Conservation (phyloP, 2,888 invertebrate genomes). For the Dryocosmus kuriphilus region DNA sequence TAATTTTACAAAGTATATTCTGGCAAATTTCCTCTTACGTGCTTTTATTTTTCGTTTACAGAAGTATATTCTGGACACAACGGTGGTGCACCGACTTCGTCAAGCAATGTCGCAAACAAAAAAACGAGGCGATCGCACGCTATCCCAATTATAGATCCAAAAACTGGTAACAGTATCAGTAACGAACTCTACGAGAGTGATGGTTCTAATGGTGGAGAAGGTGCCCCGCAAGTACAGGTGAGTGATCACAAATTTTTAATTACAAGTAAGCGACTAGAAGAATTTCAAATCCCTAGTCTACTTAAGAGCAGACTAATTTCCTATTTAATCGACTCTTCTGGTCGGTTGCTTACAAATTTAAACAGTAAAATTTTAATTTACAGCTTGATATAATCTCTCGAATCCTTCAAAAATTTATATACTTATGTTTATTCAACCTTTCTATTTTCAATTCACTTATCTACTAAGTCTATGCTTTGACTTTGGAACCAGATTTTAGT, state of each 20-base stretch:
- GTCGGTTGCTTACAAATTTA: not conserved
- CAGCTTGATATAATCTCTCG: not conserved
- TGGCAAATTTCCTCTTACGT: too few relatives aligned
- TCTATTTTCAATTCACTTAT: not conserved
- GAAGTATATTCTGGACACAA: slow-evolving; percentile 71
- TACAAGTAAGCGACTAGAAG: not conserved
- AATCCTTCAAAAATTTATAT: not conserved
- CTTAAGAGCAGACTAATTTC: not conserved
- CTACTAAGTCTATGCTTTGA: slow-evolving; percentile 1
- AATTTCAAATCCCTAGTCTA: not conserved
- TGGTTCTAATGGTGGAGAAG: slow-evolving; percentile 76
- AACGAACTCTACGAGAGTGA: slow-evolving; percentile 77
- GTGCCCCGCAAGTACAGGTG: slow-evolving; percentile 79
- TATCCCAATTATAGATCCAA: slow-evolving; percentile 78
- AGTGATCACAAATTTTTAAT: slow-evolving; percentile 52
- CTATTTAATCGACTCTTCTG: not conserved
- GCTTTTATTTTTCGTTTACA: slow-evolving; percentile 52
- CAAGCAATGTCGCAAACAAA: slow-evolving; percentile 55
- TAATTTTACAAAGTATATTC: too few relatives aligned
- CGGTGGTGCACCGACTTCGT: slow-evolving; percentile 63
- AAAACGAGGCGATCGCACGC: slow-evolving; percentile 71
- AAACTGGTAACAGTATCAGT: slow-evolving; percentile 80
- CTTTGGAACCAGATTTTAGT: slow-evolving; percentile 35
- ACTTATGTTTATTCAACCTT: not conserved
- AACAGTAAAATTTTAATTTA: not conserved